phyloP scores from a whole-genome alignment of 2,113 vertebrate genomes.

The Ardeotis arabs region DNA sequence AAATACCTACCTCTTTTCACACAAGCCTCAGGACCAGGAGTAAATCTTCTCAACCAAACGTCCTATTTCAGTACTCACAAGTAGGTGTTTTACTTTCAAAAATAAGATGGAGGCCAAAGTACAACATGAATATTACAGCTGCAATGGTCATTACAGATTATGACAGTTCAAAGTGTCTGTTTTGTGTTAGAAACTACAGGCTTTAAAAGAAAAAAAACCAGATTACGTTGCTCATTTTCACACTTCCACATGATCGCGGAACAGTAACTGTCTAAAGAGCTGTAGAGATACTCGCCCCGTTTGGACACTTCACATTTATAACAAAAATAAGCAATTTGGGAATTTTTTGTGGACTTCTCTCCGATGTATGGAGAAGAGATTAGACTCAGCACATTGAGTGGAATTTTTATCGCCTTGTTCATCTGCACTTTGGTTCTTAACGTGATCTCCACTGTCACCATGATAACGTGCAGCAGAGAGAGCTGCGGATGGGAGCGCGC shows the following conservation, averaged over 20 bases:
- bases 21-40: not conserved
- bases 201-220: not conserved
- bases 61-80: not conserved
- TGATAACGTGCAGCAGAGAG: rapidly evolving
- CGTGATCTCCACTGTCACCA: rapidly evolving
- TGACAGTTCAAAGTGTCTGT: not conserved
- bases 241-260: not conserved
- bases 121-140: not conserved
- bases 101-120: not conserved
- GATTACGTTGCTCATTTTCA: not conserved
- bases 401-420: not conserved
- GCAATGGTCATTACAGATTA: not conserved
- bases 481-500: not conserved
- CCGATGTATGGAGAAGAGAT: not conserved
- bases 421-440: not conserved
- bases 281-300: not conserved
- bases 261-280: not conserved
- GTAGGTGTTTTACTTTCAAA: not conserved
- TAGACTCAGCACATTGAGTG: not conserved
- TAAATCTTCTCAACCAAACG: not conserved
- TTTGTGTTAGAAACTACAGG: not conserved
- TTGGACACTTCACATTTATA: not conserved
- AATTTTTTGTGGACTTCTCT: not conserved
- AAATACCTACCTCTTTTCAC: not conserved
- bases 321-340: not conserved